These are phyloP conservation scores for Lanistes nyassanus DNA, from an alignment of 1,140 invertebrate genomes.

Conservation along the genomic window DNA sequence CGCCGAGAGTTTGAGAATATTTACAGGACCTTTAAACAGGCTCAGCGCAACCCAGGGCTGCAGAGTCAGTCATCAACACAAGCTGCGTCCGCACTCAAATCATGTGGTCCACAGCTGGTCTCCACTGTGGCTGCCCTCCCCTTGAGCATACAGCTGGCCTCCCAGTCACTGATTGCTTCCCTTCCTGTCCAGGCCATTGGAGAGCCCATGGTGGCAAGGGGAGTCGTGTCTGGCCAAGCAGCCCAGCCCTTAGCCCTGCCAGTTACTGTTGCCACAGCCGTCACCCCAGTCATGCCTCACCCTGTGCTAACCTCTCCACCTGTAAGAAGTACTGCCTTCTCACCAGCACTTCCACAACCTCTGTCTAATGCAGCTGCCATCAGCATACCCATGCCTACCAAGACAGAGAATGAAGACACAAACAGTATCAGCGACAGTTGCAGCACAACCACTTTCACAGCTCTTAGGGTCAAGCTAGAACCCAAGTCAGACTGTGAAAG, in stretches of 20 bases:
- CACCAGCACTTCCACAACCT: too few relatives aligned
- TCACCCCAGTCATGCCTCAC: too few relatives aligned
- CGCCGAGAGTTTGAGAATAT: constrained; percentile 62
- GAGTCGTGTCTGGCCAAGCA: constrained; percentile 14
- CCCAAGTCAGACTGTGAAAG: constrained; percentile 20
- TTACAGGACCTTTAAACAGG: constrained; percentile 54
- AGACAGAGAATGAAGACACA: too few relatives aligned
- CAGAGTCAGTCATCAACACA: background rate
- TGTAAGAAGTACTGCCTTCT: too few relatives aligned
- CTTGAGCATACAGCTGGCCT: background rate
- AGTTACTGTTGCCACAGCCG: background rate
- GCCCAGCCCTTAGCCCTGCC: constrained; percentile 25
- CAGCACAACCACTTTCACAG: background rate
- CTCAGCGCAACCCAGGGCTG: constrained; percentile 25
- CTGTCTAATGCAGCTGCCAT: too few relatives aligned
- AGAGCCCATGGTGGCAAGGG: constrained; percentile 10
- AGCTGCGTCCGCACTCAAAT: background rate
- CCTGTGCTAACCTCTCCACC: too few relatives aligned
- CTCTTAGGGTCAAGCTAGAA: constrained; percentile 15
- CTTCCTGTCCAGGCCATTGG: constrained; percentile 3
- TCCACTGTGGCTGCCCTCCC: background rate
- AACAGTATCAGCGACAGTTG: too few relatives aligned
- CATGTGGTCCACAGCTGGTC: background rate
- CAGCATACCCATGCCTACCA: too few relatives aligned
- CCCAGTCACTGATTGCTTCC: constrained; percentile 14